These are phyloP conservation scores for Tenthredo scrophulariae DNA, from an alignment of 2,888 invertebrate species.

Conservation along the genomic window DNA sequence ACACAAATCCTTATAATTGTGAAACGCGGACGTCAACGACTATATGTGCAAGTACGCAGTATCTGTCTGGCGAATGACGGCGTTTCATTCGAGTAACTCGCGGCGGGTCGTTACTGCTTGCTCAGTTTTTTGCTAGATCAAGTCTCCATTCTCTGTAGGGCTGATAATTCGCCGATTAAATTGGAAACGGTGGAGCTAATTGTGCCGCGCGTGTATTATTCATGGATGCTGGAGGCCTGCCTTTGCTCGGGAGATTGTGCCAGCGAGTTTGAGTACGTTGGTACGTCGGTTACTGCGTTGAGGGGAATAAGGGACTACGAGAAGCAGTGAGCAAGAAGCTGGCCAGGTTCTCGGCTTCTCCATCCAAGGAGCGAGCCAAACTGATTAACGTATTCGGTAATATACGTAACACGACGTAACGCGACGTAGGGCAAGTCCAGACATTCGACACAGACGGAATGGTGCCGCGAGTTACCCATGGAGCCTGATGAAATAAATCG, in stretches of 20 bases:
- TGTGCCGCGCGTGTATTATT: constrained; percentile 76
- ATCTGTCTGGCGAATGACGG: not conserved
- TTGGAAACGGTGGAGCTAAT: constrained; percentile 76
- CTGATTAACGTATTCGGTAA: constrained; percentile 49
- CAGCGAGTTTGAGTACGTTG: constrained; percentile 28
- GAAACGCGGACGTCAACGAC: constrained; percentile 1
- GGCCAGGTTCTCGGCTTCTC: constrained; percentile 33
- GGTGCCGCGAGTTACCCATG: constrained; percentile 10
- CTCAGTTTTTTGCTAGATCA: constrained; percentile 63
- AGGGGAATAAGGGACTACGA: constrained; percentile 31
- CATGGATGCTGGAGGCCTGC: constrained; percentile 66
- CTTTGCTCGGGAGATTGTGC: constrained; percentile 28
- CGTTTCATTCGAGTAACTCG: constrained; percentile 28
- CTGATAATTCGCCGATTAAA: constrained; percentile 77
- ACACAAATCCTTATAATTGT: not conserved
- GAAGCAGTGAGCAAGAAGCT: constrained; percentile 31
- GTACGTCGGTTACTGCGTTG: not conserved
- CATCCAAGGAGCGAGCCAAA: constrained; percentile 48
- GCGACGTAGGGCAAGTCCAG: constrained; percentile 32
- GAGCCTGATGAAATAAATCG: constrained; percentile 32
- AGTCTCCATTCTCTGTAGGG: constrained; percentile 72
- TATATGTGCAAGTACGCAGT: not conserved
- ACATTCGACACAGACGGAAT: constrained; percentile 37
- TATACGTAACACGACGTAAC: constrained; percentile 51
- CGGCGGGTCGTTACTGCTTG: constrained; percentile 52